phyloP scores from a whole-genome alignment of 2,113 vertebrate genomes.

The Antechinus flavipes region DNA sequence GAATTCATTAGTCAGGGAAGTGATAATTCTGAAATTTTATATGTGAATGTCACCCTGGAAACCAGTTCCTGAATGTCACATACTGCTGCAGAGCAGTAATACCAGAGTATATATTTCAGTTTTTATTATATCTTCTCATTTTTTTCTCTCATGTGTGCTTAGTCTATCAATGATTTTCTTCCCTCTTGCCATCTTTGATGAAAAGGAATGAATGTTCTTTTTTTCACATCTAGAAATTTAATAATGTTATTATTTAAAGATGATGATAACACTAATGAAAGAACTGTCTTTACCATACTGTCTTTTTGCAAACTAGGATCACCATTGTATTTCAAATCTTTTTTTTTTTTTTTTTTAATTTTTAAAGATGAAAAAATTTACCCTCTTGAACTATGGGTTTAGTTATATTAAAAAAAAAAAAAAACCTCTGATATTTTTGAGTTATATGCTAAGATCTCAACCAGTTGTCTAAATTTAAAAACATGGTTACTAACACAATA shows the following conservation, averaged over 20 bases:
- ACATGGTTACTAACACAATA: accelerated
- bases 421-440: not conserved
- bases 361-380: not conserved
- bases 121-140: not conserved
- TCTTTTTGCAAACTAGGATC: not conserved
- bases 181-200: too few species aligned
- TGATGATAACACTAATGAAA: not conserved
- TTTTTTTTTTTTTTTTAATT: too few species aligned
- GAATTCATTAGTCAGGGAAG: not conserved
- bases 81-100: not conserved
- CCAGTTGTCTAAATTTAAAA: not conserved
- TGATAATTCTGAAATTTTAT: not conserved
- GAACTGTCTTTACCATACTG: not conserved
- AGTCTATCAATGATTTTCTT: accelerated
- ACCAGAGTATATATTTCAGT: accelerated
- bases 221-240: not conserved
- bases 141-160: accelerated
- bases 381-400: not conserved
- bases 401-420: not conserved
- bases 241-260: not conserved
- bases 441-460: accelerated
- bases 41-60: not conserved
- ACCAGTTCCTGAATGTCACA: not conserved
- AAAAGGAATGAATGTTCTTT: not conserved
- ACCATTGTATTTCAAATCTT: accelerated